Percentiles rank a stretch among this genome's conserved stretches.
Conservation (phyloP, 2,888 invertebrate genomes). For the Phoenoteleia sp. region DNA sequence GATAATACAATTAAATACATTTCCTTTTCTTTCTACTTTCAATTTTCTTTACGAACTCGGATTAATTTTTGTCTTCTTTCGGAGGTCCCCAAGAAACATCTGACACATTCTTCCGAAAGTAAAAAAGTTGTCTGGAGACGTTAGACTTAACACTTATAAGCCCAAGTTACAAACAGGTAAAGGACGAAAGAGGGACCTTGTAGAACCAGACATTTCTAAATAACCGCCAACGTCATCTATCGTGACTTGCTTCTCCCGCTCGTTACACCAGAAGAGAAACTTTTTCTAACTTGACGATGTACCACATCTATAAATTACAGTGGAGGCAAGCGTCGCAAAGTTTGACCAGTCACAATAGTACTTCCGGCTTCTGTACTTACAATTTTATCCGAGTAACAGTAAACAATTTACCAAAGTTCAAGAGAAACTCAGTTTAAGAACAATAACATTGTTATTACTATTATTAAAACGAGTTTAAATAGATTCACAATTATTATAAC, state of each 20-base stretch:
- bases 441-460: neutral
- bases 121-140: too few species aligned
- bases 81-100: too few species aligned
- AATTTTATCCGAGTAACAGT: constrained; percentile 25
- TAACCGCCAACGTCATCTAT: constrained; percentile 57
- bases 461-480: too few species aligned
- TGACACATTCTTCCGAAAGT: too few species aligned
- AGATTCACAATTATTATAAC: too few species aligned
- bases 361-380: constrained; percentile 21
- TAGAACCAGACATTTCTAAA: constrained; percentile 47
- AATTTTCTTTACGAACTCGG: too few species aligned
- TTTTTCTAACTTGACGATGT: constrained; percentile 56
- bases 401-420: constrained; percentile 39
- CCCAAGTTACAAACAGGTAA: constrained; percentile 39
- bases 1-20: too few species aligned
- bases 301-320: constrained; percentile 54
- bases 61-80: too few species aligned
- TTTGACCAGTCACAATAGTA: constrained; percentile 38
- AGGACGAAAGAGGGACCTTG: constrained; percentile 20
- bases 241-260: constrained; percentile 49
- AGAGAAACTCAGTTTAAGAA: constrained; percentile 10
- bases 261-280: constrained; percentile 51
- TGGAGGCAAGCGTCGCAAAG: constrained; percentile 33
- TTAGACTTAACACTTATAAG: constrained; percentile 10
- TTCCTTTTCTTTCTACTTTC: too few species aligned